These are phyloP conservation scores for Rhingia campestris DNA, from an alignment of 2,888 invertebrate genomes.

Conservation along the genomic window DNA sequence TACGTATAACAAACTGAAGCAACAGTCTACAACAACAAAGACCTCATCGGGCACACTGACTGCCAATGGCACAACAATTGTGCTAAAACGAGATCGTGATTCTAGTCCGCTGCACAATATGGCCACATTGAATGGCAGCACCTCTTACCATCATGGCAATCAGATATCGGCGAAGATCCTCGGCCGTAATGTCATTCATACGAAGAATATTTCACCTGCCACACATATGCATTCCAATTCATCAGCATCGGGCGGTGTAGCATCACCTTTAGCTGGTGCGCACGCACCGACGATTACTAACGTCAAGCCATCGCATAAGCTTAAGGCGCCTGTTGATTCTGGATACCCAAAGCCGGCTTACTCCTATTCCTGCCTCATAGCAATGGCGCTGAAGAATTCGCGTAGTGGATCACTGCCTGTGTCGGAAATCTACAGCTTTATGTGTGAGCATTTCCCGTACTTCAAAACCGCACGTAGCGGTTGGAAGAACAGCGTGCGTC, in stretches of 20 bases:
- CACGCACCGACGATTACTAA: conserved; percentile 68
- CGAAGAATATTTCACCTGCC: conserved; percentile 80
- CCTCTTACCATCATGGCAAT: conserved; percentile 62
- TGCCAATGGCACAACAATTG: conserved; percentile 78
- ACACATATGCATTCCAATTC: conserved; percentile 77
- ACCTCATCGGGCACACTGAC: conserved; percentile 76
- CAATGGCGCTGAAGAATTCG: conserved; percentile 98
- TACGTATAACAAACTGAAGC: conserved; percentile 82
- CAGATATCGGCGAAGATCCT: conserved; percentile 76
- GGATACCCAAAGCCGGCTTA: conserved; percentile 97
- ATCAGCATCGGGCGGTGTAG: conserved; percentile 58
- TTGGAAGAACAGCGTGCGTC: conserved; percentile 99
- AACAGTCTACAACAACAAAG: conserved; percentile 77
- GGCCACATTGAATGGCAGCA: conserved; percentile 75
- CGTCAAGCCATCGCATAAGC: conserved; percentile 79
- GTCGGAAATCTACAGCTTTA: conserved; percentile 99
- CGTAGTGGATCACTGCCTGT: conserved; percentile 96
- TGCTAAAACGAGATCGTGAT: conserved; percentile 80
- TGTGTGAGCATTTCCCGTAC: conserved; percentile 99
- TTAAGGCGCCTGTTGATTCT: conserved; percentile 78
- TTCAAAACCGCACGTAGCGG: conserved; percentile 99
- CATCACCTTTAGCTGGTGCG: conserved; percentile 51
- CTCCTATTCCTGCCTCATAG: conserved; percentile 98
- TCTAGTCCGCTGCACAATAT: conserved; percentile 80
- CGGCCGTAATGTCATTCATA: conserved; percentile 77